Evolutionary conservation across 2,888 invertebrate species (phyloP).

Genomic region (Idaea dimidiata): DNA sequence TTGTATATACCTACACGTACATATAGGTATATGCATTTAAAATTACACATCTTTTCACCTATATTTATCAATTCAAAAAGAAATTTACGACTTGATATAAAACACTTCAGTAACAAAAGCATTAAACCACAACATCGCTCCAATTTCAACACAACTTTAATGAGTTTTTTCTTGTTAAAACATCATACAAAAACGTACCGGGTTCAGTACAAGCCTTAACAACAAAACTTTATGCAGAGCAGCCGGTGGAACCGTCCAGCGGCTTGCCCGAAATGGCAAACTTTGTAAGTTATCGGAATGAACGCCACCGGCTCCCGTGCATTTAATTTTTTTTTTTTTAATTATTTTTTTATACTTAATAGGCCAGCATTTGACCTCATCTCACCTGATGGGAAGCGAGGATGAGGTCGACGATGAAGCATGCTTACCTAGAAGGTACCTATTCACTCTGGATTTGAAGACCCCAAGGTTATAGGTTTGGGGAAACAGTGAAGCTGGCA

Average conservation of each 20-base stretch:
- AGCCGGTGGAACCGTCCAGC: constrained; percentile 14
- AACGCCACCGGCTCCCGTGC: constrained; percentile 24
- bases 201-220: constrained; percentile 17
- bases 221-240: constrained; percentile 41
- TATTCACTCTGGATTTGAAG: too few species aligned
- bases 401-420: too few species aligned
- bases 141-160: background rate
- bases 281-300: constrained; percentile 46
- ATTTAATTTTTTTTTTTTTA: too few species aligned
- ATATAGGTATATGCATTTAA: too few species aligned
- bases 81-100: background rate
- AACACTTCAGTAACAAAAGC: background rate
- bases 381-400: too few species aligned
- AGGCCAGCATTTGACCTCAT: too few species aligned
- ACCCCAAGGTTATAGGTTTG: too few species aligned
- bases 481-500: too few species aligned
- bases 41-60: background rate
- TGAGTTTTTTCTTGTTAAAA: background rate
- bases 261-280: constrained; percentile 37
- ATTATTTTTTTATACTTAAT: too few species aligned
- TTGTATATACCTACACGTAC: too few species aligned
- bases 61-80: background rate
- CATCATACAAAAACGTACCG: background rate
- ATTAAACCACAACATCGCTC: background rate
- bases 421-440: too few species aligned